These are phyloP conservation scores for Paratrypauchen microcephalus DNA, from an alignment of 2,797 vertebrate species.

Conservation along the genomic window DNA sequence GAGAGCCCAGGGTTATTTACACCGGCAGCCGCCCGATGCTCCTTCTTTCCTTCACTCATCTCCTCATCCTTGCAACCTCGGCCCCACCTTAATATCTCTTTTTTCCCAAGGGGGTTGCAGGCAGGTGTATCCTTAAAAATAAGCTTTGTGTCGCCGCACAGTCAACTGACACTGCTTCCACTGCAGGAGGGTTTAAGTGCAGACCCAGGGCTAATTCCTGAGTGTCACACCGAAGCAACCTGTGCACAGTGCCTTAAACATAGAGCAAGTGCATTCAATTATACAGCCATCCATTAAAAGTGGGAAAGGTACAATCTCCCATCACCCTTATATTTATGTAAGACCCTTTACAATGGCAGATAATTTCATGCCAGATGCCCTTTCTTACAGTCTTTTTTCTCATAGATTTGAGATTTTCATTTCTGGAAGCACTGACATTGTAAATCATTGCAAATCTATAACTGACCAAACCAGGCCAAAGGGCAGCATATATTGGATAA, in stretches of 20 bases:
- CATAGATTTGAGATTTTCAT: conserved; percentile 31
- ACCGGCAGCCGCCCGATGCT: conserved; percentile 42
- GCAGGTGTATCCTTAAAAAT: conserved; percentile 57
- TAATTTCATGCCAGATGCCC: conserved; percentile 21
- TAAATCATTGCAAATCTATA: conserved; percentile 50
- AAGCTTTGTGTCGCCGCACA: conserved; percentile 62
- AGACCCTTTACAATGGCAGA: conserved; percentile 19
- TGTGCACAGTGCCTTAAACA: conserved; percentile 37
- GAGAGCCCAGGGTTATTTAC: conserved; percentile 63
- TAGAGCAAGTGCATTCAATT: conserved; percentile 20
- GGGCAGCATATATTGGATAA: background rate
- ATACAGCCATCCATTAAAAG: conserved; percentile 1
- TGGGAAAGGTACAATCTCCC: background rate
- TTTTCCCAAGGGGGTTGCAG: conserved; percentile 32
- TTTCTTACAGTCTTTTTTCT: background rate
- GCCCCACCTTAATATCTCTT: conserved; percentile 30
- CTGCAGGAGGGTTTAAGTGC: conserved; percentile 69
- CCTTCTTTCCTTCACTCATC: conserved; percentile 41
- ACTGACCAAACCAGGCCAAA: conserved; percentile 40
- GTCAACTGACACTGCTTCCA: conserved; percentile 68
- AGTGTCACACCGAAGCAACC: conserved; percentile 53
- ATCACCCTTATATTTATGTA: too few relatives aligned
- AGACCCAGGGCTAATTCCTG: conserved; percentile 61
- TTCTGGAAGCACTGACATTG: too few relatives aligned
- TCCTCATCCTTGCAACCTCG: conserved; percentile 28